phyloP scores from a whole-genome alignment of 2,113 vertebrate species.

The Siniperca knerii region DNA sequence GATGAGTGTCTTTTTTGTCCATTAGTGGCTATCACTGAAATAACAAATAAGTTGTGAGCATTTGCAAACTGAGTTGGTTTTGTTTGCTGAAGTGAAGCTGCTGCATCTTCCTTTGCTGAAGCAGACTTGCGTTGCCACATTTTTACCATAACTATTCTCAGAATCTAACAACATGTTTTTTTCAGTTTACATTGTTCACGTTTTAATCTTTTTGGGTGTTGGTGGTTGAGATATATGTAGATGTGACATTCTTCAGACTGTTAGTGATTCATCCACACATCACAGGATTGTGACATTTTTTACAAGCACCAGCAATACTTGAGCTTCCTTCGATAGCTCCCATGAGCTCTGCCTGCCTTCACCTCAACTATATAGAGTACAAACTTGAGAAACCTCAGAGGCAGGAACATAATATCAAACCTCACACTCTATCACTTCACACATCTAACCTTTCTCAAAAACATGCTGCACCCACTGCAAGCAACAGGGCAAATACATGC shows the following conservation, averaged over 20 bases:
- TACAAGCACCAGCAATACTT: conserved; percentile 17
- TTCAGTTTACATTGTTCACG: conserved; percentile 1
- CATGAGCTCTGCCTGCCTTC: conserved; percentile 46
- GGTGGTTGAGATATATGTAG: conserved; percentile 40
- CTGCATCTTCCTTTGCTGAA: not conserved
- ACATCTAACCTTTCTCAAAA: conserved; percentile 47
- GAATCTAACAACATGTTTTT: conserved; percentile 43
- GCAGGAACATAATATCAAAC: conserved; percentile 56
- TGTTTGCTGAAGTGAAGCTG: conserved; percentile 8
- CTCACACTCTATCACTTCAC: conserved; percentile 59
- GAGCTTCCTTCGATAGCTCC: conserved; percentile 62
- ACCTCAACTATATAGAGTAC: conserved; percentile 5
- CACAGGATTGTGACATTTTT: conserved; percentile 43
- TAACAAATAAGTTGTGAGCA: not conserved
- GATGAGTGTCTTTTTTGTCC: not conserved
- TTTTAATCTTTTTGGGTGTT: conserved; percentile 31
- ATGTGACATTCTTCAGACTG: conserved; percentile 42
- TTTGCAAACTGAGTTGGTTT: not conserved
- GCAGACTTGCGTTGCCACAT: not conserved
- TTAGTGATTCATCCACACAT: conserved; percentile 66
- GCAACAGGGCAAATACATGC: not conserved
- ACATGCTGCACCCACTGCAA: not conserved
- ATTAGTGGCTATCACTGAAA: not conserved
- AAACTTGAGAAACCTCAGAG: conserved; percentile 56
- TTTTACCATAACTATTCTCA: conserved; percentile 54